Base-by-base conservation (phyloP, 2,888 invertebrate species). In the Petrolisthes manimaculis region DNA sequence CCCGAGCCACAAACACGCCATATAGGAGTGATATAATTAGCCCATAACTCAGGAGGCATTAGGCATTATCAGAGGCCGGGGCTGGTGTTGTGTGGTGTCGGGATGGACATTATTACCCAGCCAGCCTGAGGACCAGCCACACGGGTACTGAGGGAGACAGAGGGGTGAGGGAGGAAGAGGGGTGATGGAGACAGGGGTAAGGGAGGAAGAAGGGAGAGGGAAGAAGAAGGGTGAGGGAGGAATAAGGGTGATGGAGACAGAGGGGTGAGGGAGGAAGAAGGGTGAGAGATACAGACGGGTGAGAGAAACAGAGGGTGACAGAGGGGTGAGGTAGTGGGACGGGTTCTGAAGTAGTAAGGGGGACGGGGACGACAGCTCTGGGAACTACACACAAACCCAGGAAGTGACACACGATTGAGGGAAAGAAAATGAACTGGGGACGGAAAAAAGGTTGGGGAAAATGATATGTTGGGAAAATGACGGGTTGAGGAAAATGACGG, bases 1-100 rank as follows among this genome's bases (percentile, higher is more conserved):
- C 12, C 74, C 56, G 1, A 56, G 37, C 9, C 55, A 3, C 83
- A 56, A 75, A 56, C 56, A 75, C 75, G 75, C 83, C 75, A 24
- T 77, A 84, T 75, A 75, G 3, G 83, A 84, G 54, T 55, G 75
- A 75, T 75, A 75, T 8, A 75, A 84, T 55, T 74, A 24, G 24
- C n/a, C 75, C 74, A 75, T 75, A 75, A 84, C 71, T 84, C 75
- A 75, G 6, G 69, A 55, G 83, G 75, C 83, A 84, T 84, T 75
- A 75, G 75, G 83, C 24, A 69, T 84, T 84, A 84, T 84, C 55
- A 75, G 54, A 18, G 83, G 83, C 37, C 21, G 75, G 24, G 69
- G 55, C 75, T 56, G 56, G 21, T 37, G 69, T 61, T 21, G 37
- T 55, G 83, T 21, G 55, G 83, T 54, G 14, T 54, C 75, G 12